Evolutionary conservation across 2,113 vertebrate genomes (phyloP), one percentile per base, ranked within the genome.

Genomic region (Anoplopoma fimbria): DNA sequence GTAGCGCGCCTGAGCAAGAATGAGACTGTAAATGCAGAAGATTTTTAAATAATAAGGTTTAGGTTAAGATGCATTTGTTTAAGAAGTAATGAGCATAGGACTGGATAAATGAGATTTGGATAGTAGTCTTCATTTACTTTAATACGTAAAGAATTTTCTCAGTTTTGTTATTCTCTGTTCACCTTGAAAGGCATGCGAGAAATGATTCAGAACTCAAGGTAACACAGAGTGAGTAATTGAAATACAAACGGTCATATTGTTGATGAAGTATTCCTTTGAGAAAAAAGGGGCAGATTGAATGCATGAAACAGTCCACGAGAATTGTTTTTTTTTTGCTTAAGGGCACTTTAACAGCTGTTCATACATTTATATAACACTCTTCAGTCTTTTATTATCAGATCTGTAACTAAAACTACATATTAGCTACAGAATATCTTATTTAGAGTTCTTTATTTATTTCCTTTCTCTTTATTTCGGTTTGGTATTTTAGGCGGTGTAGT

Each of bases 401-500:
- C 45, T 61, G 15, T 29, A 29, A 6, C 53, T 31, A 10, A 23
- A 33, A 21, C 21, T 64, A 5, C 42, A 14, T 40, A 38, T 49
- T 6, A 13, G 21, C 2, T 3, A 6, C 15, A n/a, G 29, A 7
- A 25, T 53, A 13, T 55, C 1, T 5, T 2, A 68, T 74, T 6
- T 33, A 0, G 15, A 33, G 7, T 69, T n/a, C 0, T 69, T 9
- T 13, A 0, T 69, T 9, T 13, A 0, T 60, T 62, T 17, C 53
- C 5, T 67, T 55, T 29, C 34, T 34, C 8, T 62, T 6, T 29
- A 0, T 27, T 15, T 68, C 6, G 77, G 2, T 51, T 23, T 19
- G 2, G n/a, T 9, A 0, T 21, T 82, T 31, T 49, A 99, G 98
- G 97, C 76, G 98, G 97, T 5, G 19, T 92, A 6, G 96, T 99